phyloP scores from a whole-genome alignment of 1,140 invertebrate genomes.

The Tetramorium simillimum region DNA sequence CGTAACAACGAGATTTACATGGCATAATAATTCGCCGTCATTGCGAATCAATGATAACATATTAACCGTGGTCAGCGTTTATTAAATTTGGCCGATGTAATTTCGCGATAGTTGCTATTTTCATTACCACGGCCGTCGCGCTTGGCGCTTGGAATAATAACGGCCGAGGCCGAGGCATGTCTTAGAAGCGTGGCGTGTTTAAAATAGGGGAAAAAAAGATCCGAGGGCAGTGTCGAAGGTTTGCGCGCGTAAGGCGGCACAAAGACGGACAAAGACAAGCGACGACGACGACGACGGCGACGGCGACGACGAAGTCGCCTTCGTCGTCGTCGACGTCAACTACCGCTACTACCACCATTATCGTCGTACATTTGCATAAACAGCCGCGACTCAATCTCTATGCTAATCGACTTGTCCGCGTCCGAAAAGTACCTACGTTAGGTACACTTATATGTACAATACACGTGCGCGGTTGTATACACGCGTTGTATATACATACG shows the following conservation, averaged over 20 bases:
- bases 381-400: slow-evolving; percentile 85
- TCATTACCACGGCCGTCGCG: background rate
- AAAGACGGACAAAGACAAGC: slow-evolving; percentile 24
- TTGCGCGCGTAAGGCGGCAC: background rate
- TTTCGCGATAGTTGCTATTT: slow-evolving; percentile 41
- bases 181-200: slow-evolving; percentile 25
- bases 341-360: slow-evolving; percentile 70
- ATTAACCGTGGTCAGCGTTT: slow-evolving; percentile 49
- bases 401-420: slow-evolving; percentile 83
- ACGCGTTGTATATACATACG: background rate
- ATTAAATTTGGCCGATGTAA: slow-evolving; percentile 45
- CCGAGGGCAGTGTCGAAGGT: slow-evolving; percentile 16
- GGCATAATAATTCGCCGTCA: slow-evolving; percentile 51
- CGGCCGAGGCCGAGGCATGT: background rate
- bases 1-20: slow-evolving; percentile 38
- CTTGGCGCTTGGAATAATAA: slow-evolving; percentile 26
- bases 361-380: slow-evolving; percentile 82
- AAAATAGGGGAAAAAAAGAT: slow-evolving; percentile 1
- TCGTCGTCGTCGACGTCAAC: slow-evolving; percentile 64
- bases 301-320: background rate
- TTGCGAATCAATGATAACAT: slow-evolving; percentile 37
- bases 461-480: background rate
- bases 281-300: background rate
- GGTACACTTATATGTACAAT: slow-evolving; percentile 59
- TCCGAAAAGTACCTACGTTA: slow-evolving; percentile 78